Conservation (phyloP, 2,113 vertebrate genomes). For the Trichomycterus rosablanca region DNA sequence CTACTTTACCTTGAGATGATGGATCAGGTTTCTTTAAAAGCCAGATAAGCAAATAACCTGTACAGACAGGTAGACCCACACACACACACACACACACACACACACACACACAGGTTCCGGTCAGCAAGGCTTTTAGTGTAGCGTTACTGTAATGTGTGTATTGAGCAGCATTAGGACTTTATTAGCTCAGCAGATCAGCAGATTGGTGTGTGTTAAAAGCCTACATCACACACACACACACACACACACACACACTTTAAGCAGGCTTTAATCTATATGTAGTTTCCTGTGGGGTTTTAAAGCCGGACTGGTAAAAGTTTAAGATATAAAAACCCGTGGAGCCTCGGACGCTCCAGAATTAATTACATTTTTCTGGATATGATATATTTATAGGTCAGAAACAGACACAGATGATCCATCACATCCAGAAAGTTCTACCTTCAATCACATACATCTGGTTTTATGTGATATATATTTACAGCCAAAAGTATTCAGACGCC, state of each 20-base stretch:
- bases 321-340: too few species aligned
- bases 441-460: too few species aligned
- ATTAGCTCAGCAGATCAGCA: conserved; percentile 28
- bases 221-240: conserved; percentile 7
- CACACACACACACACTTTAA: conserved; percentile 7
- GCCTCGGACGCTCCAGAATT: too few species aligned
- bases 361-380: too few species aligned
- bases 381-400: too few species aligned
- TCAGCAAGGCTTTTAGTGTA: conserved; percentile 38
- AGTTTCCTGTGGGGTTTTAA: background rate
- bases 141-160: conserved; percentile 43
- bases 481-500: too few species aligned
- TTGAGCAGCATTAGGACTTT: conserved; percentile 28
- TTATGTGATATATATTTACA: too few species aligned
- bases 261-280: background rate
- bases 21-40: background rate
- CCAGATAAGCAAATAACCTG: background rate
- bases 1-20: background rate
- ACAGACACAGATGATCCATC: too few species aligned
- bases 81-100: conserved; percentile 1
- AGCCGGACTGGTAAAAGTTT: background rate
- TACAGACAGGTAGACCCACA: background rate
- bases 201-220: conserved; percentile 41
- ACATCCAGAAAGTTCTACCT: too few species aligned
- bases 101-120: conserved; percentile 16